Percentiles rank a stretch among this genome's conserved stretches.
phyloP scores from a whole-genome alignment of 2,797 vertebrate species.

The Cyclura pinguis region DNA sequence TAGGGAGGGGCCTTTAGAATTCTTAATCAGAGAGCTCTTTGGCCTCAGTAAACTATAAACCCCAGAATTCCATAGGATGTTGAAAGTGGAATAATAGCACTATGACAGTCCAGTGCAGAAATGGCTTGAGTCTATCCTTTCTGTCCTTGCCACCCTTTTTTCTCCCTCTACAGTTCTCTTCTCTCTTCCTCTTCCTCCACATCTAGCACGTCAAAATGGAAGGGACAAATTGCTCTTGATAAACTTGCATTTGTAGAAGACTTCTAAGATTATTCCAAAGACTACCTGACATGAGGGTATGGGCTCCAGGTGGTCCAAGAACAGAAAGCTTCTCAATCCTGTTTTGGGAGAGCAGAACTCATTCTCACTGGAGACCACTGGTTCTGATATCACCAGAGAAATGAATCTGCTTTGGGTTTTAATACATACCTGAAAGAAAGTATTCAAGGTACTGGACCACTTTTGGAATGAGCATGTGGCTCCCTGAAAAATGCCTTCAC shows the following conservation, averaged over 20 bases:
- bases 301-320: not conserved
- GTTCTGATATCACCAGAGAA: too few species aligned
- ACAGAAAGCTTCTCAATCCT: not conserved
- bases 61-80: too few species aligned
- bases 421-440: too few species aligned
- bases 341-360: not conserved
- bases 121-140: not conserved
- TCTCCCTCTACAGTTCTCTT: not conserved
- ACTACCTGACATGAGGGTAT: not conserved
- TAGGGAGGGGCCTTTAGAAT: too few species aligned
- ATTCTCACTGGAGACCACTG: not conserved
- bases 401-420: too few species aligned
- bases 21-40: too few species aligned
- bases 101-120: too few species aligned
- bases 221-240: not conserved
- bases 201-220: not conserved
- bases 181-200: not conserved
- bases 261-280: not conserved
- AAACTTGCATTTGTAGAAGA: not conserved
- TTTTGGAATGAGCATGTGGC: too few species aligned
- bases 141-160: not conserved
- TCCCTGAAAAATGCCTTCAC: too few species aligned
- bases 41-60: too few species aligned
- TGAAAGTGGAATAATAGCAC: too few species aligned
- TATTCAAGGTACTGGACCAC: too few species aligned